phyloP scores from a whole-genome alignment of 2,113 vertebrate species.

The Chloropsis hardwickii region DNA sequence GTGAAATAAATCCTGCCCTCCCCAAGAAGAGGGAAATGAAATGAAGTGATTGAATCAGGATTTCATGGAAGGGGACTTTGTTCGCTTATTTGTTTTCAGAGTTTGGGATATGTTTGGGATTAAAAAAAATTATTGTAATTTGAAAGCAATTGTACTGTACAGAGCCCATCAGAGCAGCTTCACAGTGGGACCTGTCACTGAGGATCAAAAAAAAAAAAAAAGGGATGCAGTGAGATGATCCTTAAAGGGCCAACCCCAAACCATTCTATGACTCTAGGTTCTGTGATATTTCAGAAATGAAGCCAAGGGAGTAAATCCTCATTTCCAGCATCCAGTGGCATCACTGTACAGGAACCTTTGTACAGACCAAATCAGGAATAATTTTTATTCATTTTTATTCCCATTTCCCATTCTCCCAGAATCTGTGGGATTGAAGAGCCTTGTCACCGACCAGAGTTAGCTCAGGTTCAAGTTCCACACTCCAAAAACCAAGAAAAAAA shows the following conservation, averaged over 20 bases:
- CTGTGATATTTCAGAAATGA: background rate
- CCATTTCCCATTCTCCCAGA: background rate
- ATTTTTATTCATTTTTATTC: background rate
- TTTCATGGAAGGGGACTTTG: background rate
- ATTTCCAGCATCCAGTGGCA: background rate
- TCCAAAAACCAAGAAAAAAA: background rate
- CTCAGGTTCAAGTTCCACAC: background rate
- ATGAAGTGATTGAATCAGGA: background rate
- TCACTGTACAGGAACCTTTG: background rate
- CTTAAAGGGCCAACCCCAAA: background rate
- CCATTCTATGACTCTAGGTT: background rate
- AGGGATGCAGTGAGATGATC: background rate
- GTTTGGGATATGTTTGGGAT: background rate
- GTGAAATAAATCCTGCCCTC: constrained; percentile 19
- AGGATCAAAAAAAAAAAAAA: background rate
- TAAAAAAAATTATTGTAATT: background rate
- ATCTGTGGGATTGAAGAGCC: background rate
- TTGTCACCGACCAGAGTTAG: background rate
- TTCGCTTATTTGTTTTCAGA: background rate
- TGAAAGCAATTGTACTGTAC: background rate
- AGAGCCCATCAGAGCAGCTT: background rate
- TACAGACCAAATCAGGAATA: background rate
- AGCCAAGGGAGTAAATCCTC: background rate
- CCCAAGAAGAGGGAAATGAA: background rate
- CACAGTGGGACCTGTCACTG: background rate